Evolutionary conservation across 2,113 vertebrate species (phyloP).

Genomic region (Fukomys damarensis): DNA sequence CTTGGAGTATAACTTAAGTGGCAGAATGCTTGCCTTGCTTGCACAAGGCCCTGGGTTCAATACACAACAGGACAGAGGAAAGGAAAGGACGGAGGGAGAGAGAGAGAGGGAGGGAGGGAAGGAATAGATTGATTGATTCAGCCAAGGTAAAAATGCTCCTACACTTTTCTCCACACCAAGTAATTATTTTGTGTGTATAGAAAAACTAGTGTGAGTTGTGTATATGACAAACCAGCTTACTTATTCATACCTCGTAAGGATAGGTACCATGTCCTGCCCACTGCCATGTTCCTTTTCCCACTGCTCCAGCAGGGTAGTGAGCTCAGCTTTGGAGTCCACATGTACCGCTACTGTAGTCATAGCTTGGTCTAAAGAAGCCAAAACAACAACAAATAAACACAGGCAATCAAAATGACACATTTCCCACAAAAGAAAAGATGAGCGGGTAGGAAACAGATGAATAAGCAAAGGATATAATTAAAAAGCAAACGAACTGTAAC

Average conservation of each 20-base stretch:
- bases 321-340: slow-evolving; percentile 99
- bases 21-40: neutral
- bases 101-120: neutral
- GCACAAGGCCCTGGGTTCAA: neutral
- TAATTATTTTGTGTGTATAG: neutral
- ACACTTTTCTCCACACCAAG: neutral
- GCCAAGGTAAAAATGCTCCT: neutral
- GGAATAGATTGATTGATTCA: neutral
- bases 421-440: slow-evolving; percentile 3
- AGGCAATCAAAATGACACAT: neutral
- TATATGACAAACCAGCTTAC: neutral
- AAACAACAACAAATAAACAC: neutral
- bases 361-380: slow-evolving; percentile 85
- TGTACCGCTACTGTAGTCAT: slow-evolving; percentile 92
- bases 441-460: neutral
- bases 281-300: slow-evolving; percentile 98
- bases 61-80: neutral
- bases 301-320: slow-evolving; percentile 96
- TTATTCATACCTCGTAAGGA: slow-evolving; percentile 93
- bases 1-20: neutral
- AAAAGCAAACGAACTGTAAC: neutral
- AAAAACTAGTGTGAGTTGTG: neutral
- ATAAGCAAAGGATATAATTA: neutral
- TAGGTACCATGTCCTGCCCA: slow-evolving; percentile 94
- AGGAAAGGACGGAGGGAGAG: neutral